A percentile compares a stretch with the other conserved stretches of the same genome.
Evolutionary conservation across 1,140 invertebrate genomes (phyloP).

Genomic region (Drosophila tani): DNA sequence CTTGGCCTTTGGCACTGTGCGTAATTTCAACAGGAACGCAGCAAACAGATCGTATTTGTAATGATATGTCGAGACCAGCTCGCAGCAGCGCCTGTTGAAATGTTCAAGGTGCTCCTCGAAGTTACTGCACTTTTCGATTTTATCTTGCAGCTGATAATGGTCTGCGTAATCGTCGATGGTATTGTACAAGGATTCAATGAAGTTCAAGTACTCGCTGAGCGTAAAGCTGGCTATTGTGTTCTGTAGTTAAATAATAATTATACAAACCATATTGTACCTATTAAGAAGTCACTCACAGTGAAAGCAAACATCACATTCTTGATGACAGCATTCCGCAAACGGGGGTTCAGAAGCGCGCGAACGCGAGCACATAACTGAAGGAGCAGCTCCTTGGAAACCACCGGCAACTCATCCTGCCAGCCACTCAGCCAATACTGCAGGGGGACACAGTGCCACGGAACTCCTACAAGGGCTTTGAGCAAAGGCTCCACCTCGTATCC

Average conservation of each 20-base stretch:
- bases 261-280: too few relatives aligned
- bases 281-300: too few relatives aligned
- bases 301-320: slow-evolving; percentile 40
- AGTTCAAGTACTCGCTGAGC: slow-evolving; percentile 59
- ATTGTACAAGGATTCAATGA: slow-evolving; percentile 68
- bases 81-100: slow-evolving; percentile 55
- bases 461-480: slow-evolving; percentile 35
- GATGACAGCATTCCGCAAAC: slow-evolving; percentile 29
- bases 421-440: slow-evolving; percentile 56
- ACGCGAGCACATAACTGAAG: slow-evolving; percentile 55
- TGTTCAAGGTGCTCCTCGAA: slow-evolving; percentile 15
- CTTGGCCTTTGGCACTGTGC: slow-evolving; percentile 23
- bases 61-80: slow-evolving; percentile 47
- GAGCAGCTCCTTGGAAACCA: slow-evolving; percentile 37
- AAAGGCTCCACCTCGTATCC: slow-evolving; percentile 13
- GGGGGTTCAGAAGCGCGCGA: slow-evolving; percentile 56
- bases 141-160: slow-evolving; percentile 31
- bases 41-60: slow-evolving; percentile 7
- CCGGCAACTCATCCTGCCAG: slow-evolving; percentile 11
- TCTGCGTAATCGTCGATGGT: slow-evolving; percentile 48
- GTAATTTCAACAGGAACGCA: slow-evolving; percentile 35
- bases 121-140: slow-evolving; percentile 37
- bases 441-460: slow-evolving; percentile 71
- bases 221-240: slow-evolving; percentile 28
- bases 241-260: slow-evolving; percentile 22